Conservation (phyloP, 2,797 vertebrate genomes). For the Bradypus variegatus region DNA sequence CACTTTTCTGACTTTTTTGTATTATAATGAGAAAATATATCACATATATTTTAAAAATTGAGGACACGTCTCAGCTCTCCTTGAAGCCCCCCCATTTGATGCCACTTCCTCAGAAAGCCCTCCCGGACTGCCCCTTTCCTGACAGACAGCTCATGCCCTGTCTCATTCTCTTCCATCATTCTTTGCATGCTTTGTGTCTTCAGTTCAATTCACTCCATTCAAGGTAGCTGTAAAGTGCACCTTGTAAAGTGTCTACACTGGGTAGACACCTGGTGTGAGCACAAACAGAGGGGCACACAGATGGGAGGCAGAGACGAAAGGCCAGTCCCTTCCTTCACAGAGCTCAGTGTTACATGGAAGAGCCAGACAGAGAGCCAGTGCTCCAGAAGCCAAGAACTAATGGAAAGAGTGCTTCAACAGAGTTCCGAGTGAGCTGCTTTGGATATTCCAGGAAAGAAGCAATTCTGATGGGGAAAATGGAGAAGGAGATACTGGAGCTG, state of each 20-base stretch:
- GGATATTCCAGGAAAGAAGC: not conserved
- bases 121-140: fast-evolving
- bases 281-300: not conserved
- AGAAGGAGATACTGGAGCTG: not conserved
- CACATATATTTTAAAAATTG: not conserved
- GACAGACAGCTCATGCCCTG: fast-evolving
- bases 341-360: not conserved
- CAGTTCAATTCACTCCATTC: fast-evolving
- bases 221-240: fast-evolving
- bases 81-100: not conserved
- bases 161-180: not conserved
- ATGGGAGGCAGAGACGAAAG: no score
- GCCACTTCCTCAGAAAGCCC: not conserved
- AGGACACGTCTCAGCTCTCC: not conserved
- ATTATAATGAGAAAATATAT: not conserved
- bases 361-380: not conserved
- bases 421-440: not conserved
- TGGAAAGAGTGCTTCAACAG: no score
- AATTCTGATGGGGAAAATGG: not conserved
- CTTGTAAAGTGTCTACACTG: not conserved
- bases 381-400: not conserved
- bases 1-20: not conserved
- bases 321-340: no score
- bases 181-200: not conserved
- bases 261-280: not conserved